Conservation (phyloP, 2,113 vertebrate genomes). For the Leucopsar rothschildi region DNA sequence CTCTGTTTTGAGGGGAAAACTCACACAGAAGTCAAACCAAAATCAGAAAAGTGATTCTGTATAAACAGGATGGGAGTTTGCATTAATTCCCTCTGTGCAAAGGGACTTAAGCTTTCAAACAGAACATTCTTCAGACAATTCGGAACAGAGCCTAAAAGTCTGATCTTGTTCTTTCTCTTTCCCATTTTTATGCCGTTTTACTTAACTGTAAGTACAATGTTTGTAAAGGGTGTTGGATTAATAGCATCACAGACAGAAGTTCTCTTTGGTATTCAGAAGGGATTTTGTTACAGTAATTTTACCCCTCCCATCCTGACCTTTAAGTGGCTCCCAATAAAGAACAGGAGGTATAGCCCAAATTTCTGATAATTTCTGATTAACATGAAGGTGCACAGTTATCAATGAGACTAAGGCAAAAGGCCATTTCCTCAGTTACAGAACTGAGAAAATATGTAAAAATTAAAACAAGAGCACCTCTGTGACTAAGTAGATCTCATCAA, state of each 20-base stretch:
- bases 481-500: background rate
- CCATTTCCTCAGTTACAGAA: background rate
- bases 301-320: background rate
- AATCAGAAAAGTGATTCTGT: constrained; percentile 18
- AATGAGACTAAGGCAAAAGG: background rate
- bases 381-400: background rate
- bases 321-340: background rate
- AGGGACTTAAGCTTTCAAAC: background rate
- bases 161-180: background rate
- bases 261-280: background rate
- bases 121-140: background rate
- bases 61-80: constrained; percentile 20
- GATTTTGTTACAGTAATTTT: background rate
- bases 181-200: background rate
- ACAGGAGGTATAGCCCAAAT: background rate
- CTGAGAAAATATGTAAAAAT: background rate
- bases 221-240: constrained; percentile 5
- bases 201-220: background rate
- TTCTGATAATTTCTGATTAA: background rate
- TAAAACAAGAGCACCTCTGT: background rate
- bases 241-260: background rate
- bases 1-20: background rate
- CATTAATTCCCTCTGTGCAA: background rate
- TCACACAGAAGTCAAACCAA: background rate
- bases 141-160: background rate